Percentiles rank a stretch among this genome's conserved stretches.
Evolutionary conservation across 2,113 vertebrate genomes (phyloP).

Genomic region (Sorex araneus): DNA sequence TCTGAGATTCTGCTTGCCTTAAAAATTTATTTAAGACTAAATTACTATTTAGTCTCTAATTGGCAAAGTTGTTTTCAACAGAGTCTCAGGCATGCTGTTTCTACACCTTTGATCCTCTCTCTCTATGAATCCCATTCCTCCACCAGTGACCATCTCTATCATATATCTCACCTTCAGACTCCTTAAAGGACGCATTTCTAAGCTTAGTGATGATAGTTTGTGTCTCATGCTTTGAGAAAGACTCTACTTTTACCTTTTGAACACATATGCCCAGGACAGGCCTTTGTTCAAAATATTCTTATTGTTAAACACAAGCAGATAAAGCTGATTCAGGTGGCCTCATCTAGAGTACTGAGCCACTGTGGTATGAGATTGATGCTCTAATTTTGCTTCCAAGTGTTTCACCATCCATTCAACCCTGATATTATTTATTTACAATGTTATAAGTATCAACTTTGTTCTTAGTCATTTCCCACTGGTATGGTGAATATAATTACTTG

Average conservation of each 20-base stretch:
- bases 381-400: conserved; percentile 47
- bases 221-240: neutral
- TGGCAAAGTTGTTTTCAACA: too few species aligned
- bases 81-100: too few species aligned
- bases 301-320: neutral
- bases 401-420: conserved; percentile 31
- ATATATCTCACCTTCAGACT: too few species aligned
- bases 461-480: neutral
- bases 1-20: neutral
- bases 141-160: too few species aligned
- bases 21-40: too few species aligned
- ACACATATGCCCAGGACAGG: neutral
- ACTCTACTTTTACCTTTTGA: conserved; percentile 31
- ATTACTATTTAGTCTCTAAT: too few species aligned
- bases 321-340: neutral
- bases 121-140: too few species aligned
- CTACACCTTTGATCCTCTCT: too few species aligned
- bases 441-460: conserved; percentile 22
- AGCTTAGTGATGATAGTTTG: neutral
- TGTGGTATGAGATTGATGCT: neutral
- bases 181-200: neutral
- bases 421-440: conserved; percentile 48
- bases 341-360: neutral
- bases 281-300: neutral
- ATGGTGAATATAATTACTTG: conserved; percentile 10